Evolutionary conservation across 2,888 invertebrate genomes (phyloP).

Genomic region (Caenorhabditis sp.): DNA sequence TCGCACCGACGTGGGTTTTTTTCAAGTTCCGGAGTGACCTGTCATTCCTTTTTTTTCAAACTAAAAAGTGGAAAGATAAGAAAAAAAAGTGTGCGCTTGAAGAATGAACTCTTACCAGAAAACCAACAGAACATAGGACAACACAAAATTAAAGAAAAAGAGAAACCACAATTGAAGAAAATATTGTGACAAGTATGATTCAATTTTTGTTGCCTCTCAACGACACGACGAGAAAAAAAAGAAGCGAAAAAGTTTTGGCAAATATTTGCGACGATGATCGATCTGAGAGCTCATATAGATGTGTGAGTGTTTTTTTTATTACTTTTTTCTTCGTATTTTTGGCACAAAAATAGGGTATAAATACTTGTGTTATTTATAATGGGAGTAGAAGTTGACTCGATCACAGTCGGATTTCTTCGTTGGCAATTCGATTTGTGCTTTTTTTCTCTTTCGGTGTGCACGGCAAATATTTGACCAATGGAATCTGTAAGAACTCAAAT

Average conservation of each 20-base stretch:
- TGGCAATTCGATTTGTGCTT: conserved; percentile 30
- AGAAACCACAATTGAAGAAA: background rate
- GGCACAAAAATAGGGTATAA: background rate
- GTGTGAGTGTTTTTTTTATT: background rate
- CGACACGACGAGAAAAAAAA: background rate
- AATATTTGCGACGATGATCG: background rate
- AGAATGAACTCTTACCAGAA: too few species aligned
- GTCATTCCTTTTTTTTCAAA: too few species aligned
- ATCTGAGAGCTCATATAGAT: too few species aligned
- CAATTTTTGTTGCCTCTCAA: background rate
- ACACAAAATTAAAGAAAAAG: too few species aligned
- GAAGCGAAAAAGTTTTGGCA: background rate
- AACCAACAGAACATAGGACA: too few species aligned
- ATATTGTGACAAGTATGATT: background rate
- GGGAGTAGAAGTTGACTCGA: too few species aligned
- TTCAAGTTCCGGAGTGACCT: too few species aligned
- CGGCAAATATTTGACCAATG: conserved; percentile 54
- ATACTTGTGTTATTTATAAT: too few species aligned
- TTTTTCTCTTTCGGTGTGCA: conserved; percentile 60
- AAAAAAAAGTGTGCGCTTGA: too few species aligned
- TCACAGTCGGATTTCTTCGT: conserved; percentile 28
- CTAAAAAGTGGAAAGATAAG: too few species aligned
- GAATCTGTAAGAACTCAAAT: conserved; percentile 38
- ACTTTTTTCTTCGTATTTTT: background rate
- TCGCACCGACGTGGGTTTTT: too few species aligned